Conservation (phyloP, 2,888 invertebrate genomes). For the Julus scanicus region DNA sequence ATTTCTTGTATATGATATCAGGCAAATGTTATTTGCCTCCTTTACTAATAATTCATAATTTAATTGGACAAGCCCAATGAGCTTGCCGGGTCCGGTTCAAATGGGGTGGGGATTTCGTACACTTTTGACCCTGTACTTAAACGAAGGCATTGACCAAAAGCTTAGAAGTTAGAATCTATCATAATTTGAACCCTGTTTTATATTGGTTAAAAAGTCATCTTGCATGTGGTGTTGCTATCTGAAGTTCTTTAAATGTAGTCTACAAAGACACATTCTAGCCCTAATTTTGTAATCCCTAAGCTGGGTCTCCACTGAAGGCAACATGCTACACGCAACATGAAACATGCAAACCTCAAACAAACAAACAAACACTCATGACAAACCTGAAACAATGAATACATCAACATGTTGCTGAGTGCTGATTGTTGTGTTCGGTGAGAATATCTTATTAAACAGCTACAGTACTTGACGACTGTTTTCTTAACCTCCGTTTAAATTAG, state of each 20-base stretch:
- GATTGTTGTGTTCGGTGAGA: no score
- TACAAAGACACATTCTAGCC: no score
- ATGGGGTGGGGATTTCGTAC: background rate
- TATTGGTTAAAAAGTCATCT: background rate
- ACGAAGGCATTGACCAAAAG: background rate
- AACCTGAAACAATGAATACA: no score
- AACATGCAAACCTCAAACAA: no score
- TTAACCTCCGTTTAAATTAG: no score
- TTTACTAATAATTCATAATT: background rate
- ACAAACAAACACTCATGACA: no score
- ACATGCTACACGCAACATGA: no score
- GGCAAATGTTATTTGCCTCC: slow-evolving; percentile 16
- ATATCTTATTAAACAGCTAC: no score
- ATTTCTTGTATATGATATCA: slow-evolving; percentile 22
- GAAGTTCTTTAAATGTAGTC: background rate
- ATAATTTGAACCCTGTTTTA: background rate
- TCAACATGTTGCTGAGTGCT: no score
- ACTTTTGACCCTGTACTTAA: background rate
- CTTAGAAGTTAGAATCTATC: background rate
- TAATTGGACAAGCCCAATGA: slow-evolving; percentile 12
- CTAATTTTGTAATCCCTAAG: no score
- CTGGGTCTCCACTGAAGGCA: no score
- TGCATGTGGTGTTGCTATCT: background rate
- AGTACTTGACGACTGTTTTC: no score
- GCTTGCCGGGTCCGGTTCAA: background rate